These are phyloP conservation scores for Siphlonurus alternatus DNA, from an alignment of 2,888 invertebrate species.

Conservation along the genomic window DNA sequence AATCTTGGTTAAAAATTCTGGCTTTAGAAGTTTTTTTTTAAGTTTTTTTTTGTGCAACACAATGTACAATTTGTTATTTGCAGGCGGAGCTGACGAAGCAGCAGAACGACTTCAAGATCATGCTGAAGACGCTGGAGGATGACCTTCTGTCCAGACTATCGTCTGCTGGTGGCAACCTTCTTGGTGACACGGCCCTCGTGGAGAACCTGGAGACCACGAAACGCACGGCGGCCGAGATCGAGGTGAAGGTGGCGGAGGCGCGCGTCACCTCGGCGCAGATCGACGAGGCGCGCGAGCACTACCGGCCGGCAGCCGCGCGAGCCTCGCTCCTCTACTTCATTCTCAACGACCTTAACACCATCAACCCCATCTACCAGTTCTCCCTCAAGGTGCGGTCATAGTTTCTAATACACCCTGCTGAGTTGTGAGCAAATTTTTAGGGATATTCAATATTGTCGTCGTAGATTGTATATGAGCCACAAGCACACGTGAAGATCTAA, in stretches of 20 bases:
- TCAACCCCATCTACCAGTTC: slow-evolving; percentile 95
- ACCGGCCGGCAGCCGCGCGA: slow-evolving; percentile 75
- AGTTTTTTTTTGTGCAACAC: too few relatives aligned
- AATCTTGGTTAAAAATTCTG: too few relatives aligned
- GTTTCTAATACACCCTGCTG: too few relatives aligned
- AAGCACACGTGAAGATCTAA: too few relatives aligned
- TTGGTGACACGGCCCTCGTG: slow-evolving; percentile 86
- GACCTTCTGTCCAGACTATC: slow-evolving; percentile 78
- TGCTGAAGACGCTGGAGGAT: slow-evolving; percentile 82
- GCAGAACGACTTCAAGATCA: slow-evolving; percentile 94
- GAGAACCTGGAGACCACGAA: slow-evolving; percentile 95
- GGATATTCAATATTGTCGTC: too few relatives aligned
- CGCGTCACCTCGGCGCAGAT: slow-evolving; percentile 83
- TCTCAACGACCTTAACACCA: slow-evolving; percentile 84
- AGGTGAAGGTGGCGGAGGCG: slow-evolving; percentile 81
- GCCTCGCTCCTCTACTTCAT: slow-evolving; percentile 92
- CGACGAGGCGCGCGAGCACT: slow-evolving; percentile 80
- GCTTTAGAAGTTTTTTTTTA: too few relatives aligned
- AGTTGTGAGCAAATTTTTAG: too few relatives aligned
- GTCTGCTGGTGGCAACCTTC: slow-evolving; percentile 81
- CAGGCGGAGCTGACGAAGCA: slow-evolving; percentile 83
- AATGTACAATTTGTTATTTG: too few relatives aligned
- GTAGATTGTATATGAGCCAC: too few relatives aligned
- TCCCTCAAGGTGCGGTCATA: slow-evolving; percentile 58
- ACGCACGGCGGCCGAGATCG: slow-evolving; percentile 88